Conservation (phyloP, 2,113 vertebrate species). For the Phycodurus eques region DNA sequence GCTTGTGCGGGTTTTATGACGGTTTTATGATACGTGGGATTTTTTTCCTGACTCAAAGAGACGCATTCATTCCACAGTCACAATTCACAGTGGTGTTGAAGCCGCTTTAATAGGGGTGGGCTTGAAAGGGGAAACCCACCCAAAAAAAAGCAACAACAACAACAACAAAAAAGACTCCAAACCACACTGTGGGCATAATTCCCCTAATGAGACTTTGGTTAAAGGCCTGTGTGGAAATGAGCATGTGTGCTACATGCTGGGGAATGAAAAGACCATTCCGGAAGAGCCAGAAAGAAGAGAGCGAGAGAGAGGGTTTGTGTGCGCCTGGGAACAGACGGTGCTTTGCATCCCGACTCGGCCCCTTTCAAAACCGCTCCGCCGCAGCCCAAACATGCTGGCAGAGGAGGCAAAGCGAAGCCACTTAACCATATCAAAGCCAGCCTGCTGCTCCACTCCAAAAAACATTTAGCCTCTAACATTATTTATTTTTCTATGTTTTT, state of each 20-base stretch:
- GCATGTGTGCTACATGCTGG: conserved; percentile 35
- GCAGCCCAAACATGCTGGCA: conserved; percentile 57
- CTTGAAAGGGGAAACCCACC: conserved; percentile 19
- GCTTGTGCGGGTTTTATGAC: no score
- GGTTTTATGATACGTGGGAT: no score
- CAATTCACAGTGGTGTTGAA: conserved; percentile 1
- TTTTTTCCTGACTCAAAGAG: neutral
- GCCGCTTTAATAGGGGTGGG: conserved; percentile 20
- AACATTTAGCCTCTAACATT: conserved; percentile 32
- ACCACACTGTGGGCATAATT: conserved; percentile 54
- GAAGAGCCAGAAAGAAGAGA: conserved; percentile 30
- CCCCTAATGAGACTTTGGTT: conserved; percentile 60
- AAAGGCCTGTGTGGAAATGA: conserved; percentile 42
- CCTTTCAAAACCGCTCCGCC: conserved; percentile 51
- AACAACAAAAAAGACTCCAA: conserved; percentile 37
- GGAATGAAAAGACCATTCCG: conserved; percentile 44
- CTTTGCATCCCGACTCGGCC: conserved; percentile 31
- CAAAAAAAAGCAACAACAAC: conserved; percentile 19
- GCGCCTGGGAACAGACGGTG: conserved; percentile 55
- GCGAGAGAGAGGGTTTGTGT: conserved; percentile 27
- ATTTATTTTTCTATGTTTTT: neutral
- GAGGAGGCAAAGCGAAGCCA: conserved; percentile 55
- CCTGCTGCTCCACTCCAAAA: conserved; percentile 40
- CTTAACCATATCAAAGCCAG: conserved; percentile 69
- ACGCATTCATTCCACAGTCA: neutral